Conservation (phyloP, 1,140 invertebrate species). For the Drosophila erecta region DNA sequence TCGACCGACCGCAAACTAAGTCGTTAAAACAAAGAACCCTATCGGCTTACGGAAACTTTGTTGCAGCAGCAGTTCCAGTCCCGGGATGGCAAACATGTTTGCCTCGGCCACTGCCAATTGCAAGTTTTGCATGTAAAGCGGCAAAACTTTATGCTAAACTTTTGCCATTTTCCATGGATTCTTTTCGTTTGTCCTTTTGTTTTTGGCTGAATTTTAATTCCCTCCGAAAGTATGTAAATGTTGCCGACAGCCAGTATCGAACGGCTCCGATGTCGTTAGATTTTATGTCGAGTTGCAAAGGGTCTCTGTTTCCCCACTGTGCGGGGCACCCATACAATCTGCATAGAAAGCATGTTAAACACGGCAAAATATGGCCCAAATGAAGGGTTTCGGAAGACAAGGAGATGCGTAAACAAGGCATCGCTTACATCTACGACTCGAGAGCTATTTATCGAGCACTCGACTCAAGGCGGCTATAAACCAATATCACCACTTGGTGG, state of each 20-base stretch:
- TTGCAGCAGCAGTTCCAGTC: conserved; percentile 37
- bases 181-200: conserved; percentile 38
- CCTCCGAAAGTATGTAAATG: conserved; percentile 70
- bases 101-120: conserved; percentile 67
- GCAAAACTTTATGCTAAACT: conserved; percentile 79
- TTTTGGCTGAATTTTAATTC: conserved; percentile 70
- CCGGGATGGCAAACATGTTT: conserved; percentile 44
- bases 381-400: conserved; percentile 25
- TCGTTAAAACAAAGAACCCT: conserved; percentile 78
- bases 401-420: conserved; percentile 61
- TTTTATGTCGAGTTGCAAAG: conserved; percentile 48
- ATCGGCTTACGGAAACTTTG: conserved; percentile 72
- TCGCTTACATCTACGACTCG: conserved; percentile 47
- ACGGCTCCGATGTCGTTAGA: conserved; percentile 69
- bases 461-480: conserved; percentile 46
- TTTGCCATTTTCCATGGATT: conserved; percentile 62
- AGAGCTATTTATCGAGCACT: conserved; percentile 76
- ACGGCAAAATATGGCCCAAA: conserved; percentile 44
- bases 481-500: conserved; percentile 43
- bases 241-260: conserved; percentile 66
- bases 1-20: conserved; percentile 68
- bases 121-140: conserved; percentile 78
- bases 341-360: conserved; percentile 55
- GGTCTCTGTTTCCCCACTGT: conserved; percentile 21
- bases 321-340: conserved; percentile 27